phyloP scores from a whole-genome alignment of 2,888 invertebrate species.

The Bibio marci region DNA sequence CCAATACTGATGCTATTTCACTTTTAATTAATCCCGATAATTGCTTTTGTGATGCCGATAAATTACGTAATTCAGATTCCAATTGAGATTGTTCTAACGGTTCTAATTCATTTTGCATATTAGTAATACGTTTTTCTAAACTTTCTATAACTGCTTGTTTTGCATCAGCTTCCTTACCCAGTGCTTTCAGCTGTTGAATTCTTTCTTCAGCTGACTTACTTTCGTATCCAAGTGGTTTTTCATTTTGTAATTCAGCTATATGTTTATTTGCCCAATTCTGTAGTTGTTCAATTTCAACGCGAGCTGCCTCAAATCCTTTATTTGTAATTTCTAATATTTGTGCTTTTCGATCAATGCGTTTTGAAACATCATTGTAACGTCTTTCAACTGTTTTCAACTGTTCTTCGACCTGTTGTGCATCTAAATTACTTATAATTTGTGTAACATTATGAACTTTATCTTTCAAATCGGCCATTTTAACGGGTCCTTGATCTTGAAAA shows the following conservation, averaged over 20 bases:
- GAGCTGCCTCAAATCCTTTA: slow-evolving; percentile 66
- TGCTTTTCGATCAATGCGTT: slow-evolving; percentile 66
- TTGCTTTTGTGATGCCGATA: slow-evolving; percentile 59
- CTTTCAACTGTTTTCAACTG: slow-evolving; percentile 74
- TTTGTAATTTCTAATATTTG: slow-evolving; percentile 71
- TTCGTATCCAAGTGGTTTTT: slow-evolving; percentile 56
- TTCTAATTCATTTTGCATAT: slow-evolving; percentile 73
- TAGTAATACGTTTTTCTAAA: slow-evolving; percentile 64
- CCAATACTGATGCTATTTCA: slow-evolving; percentile 52
- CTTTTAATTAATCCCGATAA: slow-evolving; percentile 51
- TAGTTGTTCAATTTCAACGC: slow-evolving; percentile 60
- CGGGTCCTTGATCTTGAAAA: slow-evolving; percentile 54
- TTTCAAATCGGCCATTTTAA: slow-evolving; percentile 53
- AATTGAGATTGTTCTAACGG: slow-evolving; percentile 66
- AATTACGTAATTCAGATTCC: slow-evolving; percentile 50
- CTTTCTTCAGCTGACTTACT: slow-evolving; percentile 59
- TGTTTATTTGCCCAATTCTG: slow-evolving; percentile 66
- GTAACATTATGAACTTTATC: slow-evolving; percentile 51
- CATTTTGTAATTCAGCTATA: slow-evolving; percentile 44
- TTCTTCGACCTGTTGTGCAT: slow-evolving; percentile 81
- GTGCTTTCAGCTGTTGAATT: slow-evolving; percentile 50
- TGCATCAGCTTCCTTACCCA: slow-evolving; percentile 69
- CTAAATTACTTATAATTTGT: slow-evolving; percentile 69
- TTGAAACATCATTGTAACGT: slow-evolving; percentile 66
- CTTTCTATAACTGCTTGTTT: slow-evolving; percentile 69